These are phyloP conservation scores for Porites australiensis DNA, from an alignment of 64 coral and sea anemone genomes.

Conservation along the genomic window DNA sequence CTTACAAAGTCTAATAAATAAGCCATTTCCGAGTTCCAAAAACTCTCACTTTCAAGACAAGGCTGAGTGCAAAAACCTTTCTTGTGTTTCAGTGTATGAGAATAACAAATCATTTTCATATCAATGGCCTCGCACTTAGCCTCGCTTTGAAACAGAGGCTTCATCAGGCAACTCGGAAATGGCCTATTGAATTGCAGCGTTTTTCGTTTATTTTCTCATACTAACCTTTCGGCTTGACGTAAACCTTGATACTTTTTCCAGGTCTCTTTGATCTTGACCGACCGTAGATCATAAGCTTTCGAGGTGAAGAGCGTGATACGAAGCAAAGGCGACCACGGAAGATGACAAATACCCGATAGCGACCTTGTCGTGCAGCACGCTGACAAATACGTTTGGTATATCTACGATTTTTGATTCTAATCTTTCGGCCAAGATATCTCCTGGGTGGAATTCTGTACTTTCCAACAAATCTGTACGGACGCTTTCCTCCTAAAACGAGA, in stretches of 20 bases:
- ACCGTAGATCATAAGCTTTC: slow-evolving; percentile 6
- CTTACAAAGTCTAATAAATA: too few relatives aligned
- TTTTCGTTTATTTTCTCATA: not conserved
- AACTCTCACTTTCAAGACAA: too few relatives aligned
- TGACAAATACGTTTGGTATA: not conserved
- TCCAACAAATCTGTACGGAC: slow-evolving; percentile 11
- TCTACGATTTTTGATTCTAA: not conserved
- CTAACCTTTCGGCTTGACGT: not conserved
- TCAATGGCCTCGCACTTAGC: too few relatives aligned
- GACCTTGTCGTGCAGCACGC: slow-evolving; percentile 1
- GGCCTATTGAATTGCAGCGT: too few relatives aligned
- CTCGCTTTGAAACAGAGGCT: too few relatives aligned
- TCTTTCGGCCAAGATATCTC: slow-evolving; percentile 21
- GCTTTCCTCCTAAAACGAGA: not conserved
- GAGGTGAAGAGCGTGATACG: not conserved
- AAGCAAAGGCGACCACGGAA: slow-evolving; percentile 10
- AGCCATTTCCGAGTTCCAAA: too few relatives aligned
- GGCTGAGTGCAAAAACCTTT: too few relatives aligned
- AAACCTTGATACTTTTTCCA: slow-evolving; percentile 13
- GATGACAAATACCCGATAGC: not conserved
- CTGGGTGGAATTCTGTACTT: slow-evolving; percentile 11
- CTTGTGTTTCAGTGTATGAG: too few relatives aligned
- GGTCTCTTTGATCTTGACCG: not conserved
- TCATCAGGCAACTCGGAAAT: too few relatives aligned
- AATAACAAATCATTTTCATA: too few relatives aligned